Evolutionary conservation across 2,113 vertebrate genomes (phyloP).

Genomic region (Cyphomyrus plagiostoma): DNA sequence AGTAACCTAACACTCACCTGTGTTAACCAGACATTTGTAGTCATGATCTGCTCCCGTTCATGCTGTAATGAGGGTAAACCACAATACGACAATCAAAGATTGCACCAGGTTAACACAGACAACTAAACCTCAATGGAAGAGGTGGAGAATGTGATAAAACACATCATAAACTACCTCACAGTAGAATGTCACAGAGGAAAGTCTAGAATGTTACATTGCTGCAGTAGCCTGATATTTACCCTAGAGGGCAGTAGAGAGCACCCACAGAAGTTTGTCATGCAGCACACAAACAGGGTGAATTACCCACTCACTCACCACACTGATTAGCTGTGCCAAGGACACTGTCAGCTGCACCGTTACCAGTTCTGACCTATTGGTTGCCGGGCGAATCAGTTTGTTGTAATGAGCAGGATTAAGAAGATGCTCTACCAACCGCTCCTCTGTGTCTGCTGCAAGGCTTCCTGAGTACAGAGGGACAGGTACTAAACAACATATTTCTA

Average conservation of each 20-base stretch:
- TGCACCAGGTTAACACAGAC: not conserved
- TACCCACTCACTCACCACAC: conserved; percentile 72
- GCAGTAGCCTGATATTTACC: not conserved
- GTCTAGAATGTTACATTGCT: not conserved
- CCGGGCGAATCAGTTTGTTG: conserved; percentile 93
- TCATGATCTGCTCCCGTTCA: conserved; percentile 90
- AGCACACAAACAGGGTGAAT: not conserved
- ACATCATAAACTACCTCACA: not conserved
- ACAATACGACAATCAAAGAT: not conserved
- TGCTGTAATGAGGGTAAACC: not conserved
- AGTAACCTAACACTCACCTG: conserved; percentile 62
- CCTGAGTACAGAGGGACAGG: conserved; percentile 49
- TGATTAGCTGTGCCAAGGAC: conserved; percentile 89
- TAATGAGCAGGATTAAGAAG: conserved; percentile 85
- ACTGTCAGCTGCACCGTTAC: conserved; percentile 94
- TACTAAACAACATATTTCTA: not conserved
- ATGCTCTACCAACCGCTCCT: conserved; percentile 85
- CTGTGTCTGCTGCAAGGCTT: conserved; percentile 74
- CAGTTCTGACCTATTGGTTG: conserved; percentile 83
- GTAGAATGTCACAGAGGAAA: not conserved
- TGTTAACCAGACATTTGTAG: conserved; percentile 88
- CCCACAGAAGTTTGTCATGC: not conserved
- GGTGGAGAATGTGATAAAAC: not conserved
- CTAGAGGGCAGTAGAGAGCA: conserved; percentile 6
- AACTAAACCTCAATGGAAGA: not conserved